phyloP scores from a whole-genome alignment of 2,888 invertebrate species.

The Troilus luridus region DNA sequence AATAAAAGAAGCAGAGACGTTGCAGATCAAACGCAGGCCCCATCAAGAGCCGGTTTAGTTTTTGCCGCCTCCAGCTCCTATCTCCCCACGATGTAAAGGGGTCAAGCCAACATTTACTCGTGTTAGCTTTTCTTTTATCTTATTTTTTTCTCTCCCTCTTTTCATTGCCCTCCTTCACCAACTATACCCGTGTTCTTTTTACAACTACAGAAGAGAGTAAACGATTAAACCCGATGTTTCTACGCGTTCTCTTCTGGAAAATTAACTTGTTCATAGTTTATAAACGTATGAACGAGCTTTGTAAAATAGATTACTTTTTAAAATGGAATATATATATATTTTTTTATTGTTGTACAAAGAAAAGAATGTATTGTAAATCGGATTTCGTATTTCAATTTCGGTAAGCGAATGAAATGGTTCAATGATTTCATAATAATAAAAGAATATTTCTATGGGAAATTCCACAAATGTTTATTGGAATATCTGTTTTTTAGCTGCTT shows the following conservation, averaged over 20 bases:
- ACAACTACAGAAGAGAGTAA: neutral
- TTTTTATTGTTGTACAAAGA: no score
- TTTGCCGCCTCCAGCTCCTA: neutral
- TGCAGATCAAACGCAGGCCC: neutral
- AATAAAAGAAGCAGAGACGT: neutral
- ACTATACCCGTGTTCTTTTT: neutral
- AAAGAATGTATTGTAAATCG: no score
- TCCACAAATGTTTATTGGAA: no score
- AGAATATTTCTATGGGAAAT: no score
- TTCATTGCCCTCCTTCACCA: neutral
- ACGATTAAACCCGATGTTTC: neutral
- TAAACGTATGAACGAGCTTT: neutral
- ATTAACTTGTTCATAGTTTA: neutral
- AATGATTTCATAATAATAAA: no score
- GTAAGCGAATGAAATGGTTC: no score
- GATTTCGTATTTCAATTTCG: no score
- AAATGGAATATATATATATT: no score
- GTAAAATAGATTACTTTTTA: neutral
- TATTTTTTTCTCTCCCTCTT: neutral
- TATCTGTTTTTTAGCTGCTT: no score
- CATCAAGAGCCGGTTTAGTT: neutral
- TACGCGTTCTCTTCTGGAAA: neutral
- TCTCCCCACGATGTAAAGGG: neutral
- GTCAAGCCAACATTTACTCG: slow-evolving; percentile 5
- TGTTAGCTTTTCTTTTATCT: neutral